Evolutionary conservation across 2,113 vertebrate genomes (phyloP).

Genomic region (Myodes glareolus): DNA sequence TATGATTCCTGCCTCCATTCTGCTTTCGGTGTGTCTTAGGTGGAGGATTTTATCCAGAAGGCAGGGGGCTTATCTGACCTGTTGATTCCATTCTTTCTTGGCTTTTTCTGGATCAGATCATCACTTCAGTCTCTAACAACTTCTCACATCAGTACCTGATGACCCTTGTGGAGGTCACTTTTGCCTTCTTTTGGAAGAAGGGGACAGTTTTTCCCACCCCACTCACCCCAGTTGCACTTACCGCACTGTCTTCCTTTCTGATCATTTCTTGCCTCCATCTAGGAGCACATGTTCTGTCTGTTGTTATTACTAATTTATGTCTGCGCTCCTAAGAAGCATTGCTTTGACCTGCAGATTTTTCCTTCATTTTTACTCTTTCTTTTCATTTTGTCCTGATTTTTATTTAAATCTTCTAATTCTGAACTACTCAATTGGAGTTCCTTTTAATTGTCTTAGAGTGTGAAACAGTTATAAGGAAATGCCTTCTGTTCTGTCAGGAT

Average conservation of each 20-base stretch:
- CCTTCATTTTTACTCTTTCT: constrained; percentile 30
- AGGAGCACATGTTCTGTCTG: too few species aligned
- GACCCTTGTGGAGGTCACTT: fast-evolving
- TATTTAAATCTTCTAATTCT: constrained; percentile 21
- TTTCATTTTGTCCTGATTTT: constrained; percentile 10
- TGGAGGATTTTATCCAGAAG: neutral
- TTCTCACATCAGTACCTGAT: too few species aligned
- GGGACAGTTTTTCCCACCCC: neutral
- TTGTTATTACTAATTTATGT: neutral
- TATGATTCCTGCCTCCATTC: neutral
- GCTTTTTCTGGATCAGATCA: neutral
- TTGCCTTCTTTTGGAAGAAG: too few species aligned
- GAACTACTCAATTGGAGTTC: neutral
- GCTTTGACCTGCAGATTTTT: neutral
- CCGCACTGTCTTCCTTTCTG: neutral
- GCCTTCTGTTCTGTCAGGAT: neutral
- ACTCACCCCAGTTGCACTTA: neutral
- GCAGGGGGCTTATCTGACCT: too few species aligned
- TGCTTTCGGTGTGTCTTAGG: neutral
- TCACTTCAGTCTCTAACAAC: neutral
- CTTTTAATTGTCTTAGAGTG: constrained; percentile 31
- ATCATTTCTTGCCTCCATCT: neutral
- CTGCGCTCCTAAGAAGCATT: neutral
- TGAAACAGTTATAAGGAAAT: neutral
- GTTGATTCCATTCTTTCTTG: fast-evolving